phyloP scores from a whole-genome alignment of 1,140 invertebrate species.

The Temnothorax longispinosus region DNA sequence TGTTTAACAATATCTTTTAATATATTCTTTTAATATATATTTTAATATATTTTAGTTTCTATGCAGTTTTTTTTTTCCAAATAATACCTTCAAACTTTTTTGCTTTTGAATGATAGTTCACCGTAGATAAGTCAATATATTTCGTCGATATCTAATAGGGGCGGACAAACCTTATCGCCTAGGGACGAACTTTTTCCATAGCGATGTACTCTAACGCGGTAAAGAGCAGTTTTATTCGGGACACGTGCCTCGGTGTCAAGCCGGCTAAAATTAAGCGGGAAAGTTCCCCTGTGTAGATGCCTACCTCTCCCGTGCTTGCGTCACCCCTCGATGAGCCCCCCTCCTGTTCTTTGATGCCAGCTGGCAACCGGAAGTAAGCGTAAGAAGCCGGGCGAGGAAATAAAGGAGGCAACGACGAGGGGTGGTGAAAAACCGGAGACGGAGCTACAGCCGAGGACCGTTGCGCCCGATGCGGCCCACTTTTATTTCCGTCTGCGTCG shows the following conservation, averaged over 20 bases:
- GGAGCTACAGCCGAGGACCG: conserved; percentile 65
- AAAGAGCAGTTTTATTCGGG: conserved; percentile 65
- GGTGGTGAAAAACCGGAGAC: conserved; percentile 67
- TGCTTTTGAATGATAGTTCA: background rate
- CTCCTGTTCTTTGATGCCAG: conserved; percentile 70
- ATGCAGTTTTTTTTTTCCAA: background rate
- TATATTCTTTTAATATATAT: background rate
- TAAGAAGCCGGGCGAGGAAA: conserved; percentile 74
- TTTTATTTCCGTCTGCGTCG: conserved; percentile 74
- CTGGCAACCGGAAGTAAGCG: conserved; percentile 81
- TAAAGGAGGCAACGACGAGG: conserved; percentile 74
- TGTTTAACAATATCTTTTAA: background rate
- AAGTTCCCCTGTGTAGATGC: conserved; percentile 19
- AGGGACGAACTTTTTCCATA: conserved; percentile 40
- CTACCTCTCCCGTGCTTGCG: conserved; percentile 51
- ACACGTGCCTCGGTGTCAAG: conserved; percentile 75
- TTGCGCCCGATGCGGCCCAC: conserved; percentile 78
- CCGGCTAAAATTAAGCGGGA: conserved; percentile 79
- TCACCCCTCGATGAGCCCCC: conserved; percentile 54
- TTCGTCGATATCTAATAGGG: background rate
- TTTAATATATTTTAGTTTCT: background rate
- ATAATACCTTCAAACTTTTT: background rate
- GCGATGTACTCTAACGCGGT: conserved; percentile 1
- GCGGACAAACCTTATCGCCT: background rate
- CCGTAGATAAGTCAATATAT: background rate